Percentiles rank a stretch among this genome's conserved stretches.
Conservation (phyloP, 1,140 invertebrate species). For the Anoplophora glabripennis region DNA sequence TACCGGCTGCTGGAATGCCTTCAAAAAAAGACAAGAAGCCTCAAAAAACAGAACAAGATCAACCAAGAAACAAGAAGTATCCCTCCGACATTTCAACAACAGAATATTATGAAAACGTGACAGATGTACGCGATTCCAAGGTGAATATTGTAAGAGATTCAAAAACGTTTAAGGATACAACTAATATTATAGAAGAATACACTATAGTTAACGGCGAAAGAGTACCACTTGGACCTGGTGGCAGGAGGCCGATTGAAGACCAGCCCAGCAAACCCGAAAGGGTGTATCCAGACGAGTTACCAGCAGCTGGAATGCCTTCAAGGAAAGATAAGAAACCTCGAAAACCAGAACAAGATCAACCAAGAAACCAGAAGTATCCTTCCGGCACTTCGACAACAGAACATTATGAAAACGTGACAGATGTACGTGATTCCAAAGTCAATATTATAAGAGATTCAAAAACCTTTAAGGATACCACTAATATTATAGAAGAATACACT, state of each 20-base stretch:
- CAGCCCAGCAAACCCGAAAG: neutral
- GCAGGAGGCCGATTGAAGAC: neutral
- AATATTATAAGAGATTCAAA: slow-evolving; percentile 12
- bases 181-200: slow-evolving; percentile 11
- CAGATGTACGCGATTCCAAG: neutral
- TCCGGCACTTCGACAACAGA: neutral
- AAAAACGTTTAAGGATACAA: slow-evolving; percentile 8
- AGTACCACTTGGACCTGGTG: too few species aligned
- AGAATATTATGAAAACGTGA: neutral
- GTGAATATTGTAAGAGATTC: slow-evolving; percentile 8
- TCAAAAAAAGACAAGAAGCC: neutral
- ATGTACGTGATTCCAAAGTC: slow-evolving; percentile 1
- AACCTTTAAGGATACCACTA: slow-evolving; percentile 3
- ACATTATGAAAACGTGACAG: slow-evolving; percentile 1
- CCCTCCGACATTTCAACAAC: neutral
- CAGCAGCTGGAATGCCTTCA: slow-evolving; percentile 5
- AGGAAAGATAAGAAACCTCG: too few species aligned
- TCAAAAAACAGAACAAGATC: neutral
- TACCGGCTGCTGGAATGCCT: slow-evolving; percentile 3
- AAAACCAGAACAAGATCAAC: too few species aligned
- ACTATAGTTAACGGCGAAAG: slow-evolving; percentile 8
- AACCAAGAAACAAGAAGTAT: neutral
- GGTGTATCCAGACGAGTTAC: slow-evolving; percentile 2
- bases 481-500: slow-evolving; percentile 12
- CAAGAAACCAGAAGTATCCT: too few species aligned